Percentiles rank a stretch among this genome's conserved stretches.
phyloP scores from a whole-genome alignment of 2,113 vertebrate genomes.

The Malurus alboscapulatus region DNA sequence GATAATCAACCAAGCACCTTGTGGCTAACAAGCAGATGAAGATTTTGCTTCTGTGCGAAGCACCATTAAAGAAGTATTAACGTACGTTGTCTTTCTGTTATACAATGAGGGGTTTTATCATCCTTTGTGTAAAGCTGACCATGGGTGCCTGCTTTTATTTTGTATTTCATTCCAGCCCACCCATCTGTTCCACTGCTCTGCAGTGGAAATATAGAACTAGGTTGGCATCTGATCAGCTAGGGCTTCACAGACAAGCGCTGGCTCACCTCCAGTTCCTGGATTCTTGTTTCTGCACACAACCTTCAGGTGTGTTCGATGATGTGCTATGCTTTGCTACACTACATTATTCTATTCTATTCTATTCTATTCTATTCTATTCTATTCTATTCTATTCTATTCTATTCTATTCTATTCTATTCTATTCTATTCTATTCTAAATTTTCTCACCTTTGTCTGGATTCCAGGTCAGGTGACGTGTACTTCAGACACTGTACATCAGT shows the following conservation, averaged over 20 bases:
- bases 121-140: background rate
- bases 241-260: background rate
- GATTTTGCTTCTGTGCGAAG: slow-evolving; percentile 8
- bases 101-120: background rate
- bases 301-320: background rate
- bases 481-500: background rate
- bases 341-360: background rate
- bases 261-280: background rate
- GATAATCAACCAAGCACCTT: background rate
- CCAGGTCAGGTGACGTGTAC: background rate
- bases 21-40: background rate
- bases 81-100: background rate
- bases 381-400: background rate
- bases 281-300: background rate
- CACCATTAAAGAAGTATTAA: background rate
- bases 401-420: background rate
- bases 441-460: background rate
- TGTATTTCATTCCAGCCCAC: background rate
- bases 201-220: background rate
- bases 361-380: background rate
- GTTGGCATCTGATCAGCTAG: background rate
- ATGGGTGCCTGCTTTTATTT: background rate
- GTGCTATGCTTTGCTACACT: background rate
- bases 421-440: background rate
- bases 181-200: slow-evolving; percentile 12